Base-by-base conservation (phyloP, 2,888 invertebrate species). In the Cremastinae sp. region DNA sequence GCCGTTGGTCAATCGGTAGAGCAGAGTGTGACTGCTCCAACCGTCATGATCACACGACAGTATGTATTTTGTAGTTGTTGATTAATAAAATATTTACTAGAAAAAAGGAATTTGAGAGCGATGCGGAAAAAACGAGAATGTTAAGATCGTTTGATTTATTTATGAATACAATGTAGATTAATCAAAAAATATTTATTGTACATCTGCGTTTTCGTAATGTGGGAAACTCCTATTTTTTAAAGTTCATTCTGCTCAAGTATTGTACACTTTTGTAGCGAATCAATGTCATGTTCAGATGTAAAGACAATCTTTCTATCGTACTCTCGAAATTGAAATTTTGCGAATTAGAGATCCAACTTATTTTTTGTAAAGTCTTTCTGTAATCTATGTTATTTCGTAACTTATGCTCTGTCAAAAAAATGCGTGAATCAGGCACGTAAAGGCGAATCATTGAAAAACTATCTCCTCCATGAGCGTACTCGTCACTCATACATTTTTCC, bases 21-120 rank as follows among this genome's bases (percentile, higher is more conserved):
- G 68, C 56, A 66, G 62, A 69, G 66, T 79, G 65, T 75, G 22
- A 12, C 74, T 45, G 65, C 62, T 71, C 72, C 75, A 66, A 73
- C 75, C 72, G 64, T 28, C 75, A 79, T 77, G 65, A 80, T 81
- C 78, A 75, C 53, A 54, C 76, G 73, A 79, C 74, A 69, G 79
- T 80, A 62, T 70, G 78, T 80, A 81, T 79, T 82, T 81, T 82
- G 81, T 82, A 82, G 81, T 81, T 82, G 81, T 82, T 81, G 81
- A 81, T 82, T 78, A 82, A 81, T 81, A 79, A 82, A 82, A 80
- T 78, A 79, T 82, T 81, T 82, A 80, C 80, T 81, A 82, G 79
- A 75, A 80, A 80, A 78, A 9, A 54, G 8, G 41, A 16, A 28
- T 2, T 36, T 8, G 18, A 41, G 10, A 49, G 22, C 9, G 36